These are phyloP conservation scores for Torymus aiolomorphi DNA, from an alignment of 2,888 invertebrate genomes.

Conservation along the genomic window DNA sequence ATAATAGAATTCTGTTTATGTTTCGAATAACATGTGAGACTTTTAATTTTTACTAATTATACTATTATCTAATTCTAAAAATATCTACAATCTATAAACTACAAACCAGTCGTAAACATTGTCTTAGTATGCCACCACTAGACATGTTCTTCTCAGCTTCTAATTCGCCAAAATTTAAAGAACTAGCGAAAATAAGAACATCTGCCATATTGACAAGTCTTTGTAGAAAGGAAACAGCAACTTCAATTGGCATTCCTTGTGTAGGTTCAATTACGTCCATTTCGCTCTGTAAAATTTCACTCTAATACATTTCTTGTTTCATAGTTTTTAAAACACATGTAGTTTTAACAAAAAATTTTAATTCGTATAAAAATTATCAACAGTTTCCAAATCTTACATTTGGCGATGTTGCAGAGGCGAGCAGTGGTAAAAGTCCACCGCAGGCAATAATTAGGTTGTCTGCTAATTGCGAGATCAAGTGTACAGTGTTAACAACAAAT, in stretches of 20 bases:
- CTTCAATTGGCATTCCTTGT: constrained; percentile 98
- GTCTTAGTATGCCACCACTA: constrained; percentile 97
- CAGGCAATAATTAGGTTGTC: constrained; percentile 99
- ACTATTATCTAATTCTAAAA: constrained; percentile 46
- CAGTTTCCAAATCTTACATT: constrained; percentile 83
- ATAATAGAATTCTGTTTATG: constrained; percentile 39
- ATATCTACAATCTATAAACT: constrained; percentile 61
- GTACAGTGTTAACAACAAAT: constrained; percentile 99
- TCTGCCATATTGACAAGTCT: constrained; percentile 99
- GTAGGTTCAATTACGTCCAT: constrained; percentile 98
- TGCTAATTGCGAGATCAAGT: constrained; percentile 98
- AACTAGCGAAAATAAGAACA: constrained; percentile 98
- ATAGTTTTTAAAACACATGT: background rate
- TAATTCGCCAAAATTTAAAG: constrained; percentile 96
- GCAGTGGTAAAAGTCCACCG: constrained; percentile 94
- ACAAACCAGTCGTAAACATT: constrained; percentile 93
- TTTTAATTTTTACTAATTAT: constrained; percentile 10
- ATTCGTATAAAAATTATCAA: background rate
- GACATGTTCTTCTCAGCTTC: constrained; percentile 99
- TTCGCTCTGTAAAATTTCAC: constrained; percentile 86
- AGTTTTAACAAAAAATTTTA: background rate
- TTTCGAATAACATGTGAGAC: constrained; percentile 16
- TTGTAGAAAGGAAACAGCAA: constrained; percentile 98
- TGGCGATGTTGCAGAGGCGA: constrained; percentile 98
- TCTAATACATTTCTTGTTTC: constrained; percentile 23